Evolutionary conservation across 1,140 invertebrate species (phyloP), one percentile per base, ranked within the genome.

Genomic region (Matsumurasca onukii): DNA sequence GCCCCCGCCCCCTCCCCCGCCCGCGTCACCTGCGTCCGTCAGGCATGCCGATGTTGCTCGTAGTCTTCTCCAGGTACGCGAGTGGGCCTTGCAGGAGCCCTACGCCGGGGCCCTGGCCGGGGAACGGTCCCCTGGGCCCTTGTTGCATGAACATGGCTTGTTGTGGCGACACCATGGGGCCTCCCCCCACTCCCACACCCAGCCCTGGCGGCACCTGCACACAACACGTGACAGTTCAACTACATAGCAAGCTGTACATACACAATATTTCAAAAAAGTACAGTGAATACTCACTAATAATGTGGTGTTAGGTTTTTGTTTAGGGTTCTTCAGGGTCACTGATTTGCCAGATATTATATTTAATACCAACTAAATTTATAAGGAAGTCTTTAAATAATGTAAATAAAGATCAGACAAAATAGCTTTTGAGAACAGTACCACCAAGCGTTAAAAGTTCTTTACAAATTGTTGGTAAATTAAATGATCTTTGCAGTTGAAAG

Each of bases 1-100:
- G 82, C 72, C 86, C 86, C 80, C 86, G 84, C 80, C 86, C 86
- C 83, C 86, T 86, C 82, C 86, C 86, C 77, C 86, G 84, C 80
- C 86, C 86, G 79, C 86, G 86, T 88, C 86, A 88, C 85, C 86
- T 86, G 61, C 86, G 77, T 71, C 85, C 86, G 78, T 89, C 88
- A 29, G 86, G 86, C 83, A 91, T 84, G 39, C 90, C 90, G 83
- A 92, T 92, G 81, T 90, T 91, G 76, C 88, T 90, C 68, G 90
- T 89, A 67, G 89, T 91, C 81, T 91, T 91, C 82, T 92, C 90
- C 64, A 92, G 80, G 77, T 88, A 91, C 1, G 89, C 89, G 27
- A 91, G 80, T 17, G 90, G 90, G 17, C 89, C 89, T 74, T 90
- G 89, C 45, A 90, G 79, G 5, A 86, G 80, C 34, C 80, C 83